A percentile compares a stretch with the other conserved stretches of the same genome.
These are phyloP conservation scores for Beaufortia kweichowensis DNA, from an alignment of 2,113 vertebrate genomes.

Conservation along the genomic window DNA sequence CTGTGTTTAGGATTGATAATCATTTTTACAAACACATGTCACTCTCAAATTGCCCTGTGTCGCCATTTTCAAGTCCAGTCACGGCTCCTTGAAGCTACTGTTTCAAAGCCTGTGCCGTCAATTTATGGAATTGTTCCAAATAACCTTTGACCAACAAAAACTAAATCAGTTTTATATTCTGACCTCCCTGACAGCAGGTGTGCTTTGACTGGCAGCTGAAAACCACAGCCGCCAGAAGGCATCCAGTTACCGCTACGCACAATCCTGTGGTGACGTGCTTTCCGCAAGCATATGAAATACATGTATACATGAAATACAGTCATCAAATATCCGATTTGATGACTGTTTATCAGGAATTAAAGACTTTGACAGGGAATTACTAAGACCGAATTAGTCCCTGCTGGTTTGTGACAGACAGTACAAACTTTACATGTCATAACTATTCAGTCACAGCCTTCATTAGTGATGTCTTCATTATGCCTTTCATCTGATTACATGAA, in stretches of 20 bases:
- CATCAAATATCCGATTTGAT: not conserved
- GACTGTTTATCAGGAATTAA: not conserved
- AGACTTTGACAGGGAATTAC: not conserved
- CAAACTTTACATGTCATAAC: slow-evolving; percentile 17
- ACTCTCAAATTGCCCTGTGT: too few species aligned
- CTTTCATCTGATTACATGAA: not conserved
- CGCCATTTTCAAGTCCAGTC: too few species aligned
- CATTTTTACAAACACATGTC: too few species aligned
- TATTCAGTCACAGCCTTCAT: not conserved
- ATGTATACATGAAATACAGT: too few species aligned
- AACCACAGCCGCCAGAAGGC: slow-evolving; percentile 5
- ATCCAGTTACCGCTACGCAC: not conserved
- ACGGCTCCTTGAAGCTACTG: too few species aligned
- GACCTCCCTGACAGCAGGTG: slow-evolving; percentile 6
- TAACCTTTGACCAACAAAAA: slow-evolving; percentile 7
- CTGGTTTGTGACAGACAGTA: slow-evolving; percentile 14
- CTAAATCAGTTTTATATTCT: not conserved
- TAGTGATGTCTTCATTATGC: not conserved
- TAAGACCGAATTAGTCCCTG: not conserved
- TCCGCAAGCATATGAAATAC: not conserved
- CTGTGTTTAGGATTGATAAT: too few species aligned
- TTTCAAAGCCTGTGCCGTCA: not conserved
- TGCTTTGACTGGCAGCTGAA: not conserved
- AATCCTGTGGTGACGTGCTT: not conserved
- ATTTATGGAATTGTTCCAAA: not conserved